phyloP scores from a whole-genome alignment of 2,888 invertebrate genomes.

The Melieria omissa region DNA sequence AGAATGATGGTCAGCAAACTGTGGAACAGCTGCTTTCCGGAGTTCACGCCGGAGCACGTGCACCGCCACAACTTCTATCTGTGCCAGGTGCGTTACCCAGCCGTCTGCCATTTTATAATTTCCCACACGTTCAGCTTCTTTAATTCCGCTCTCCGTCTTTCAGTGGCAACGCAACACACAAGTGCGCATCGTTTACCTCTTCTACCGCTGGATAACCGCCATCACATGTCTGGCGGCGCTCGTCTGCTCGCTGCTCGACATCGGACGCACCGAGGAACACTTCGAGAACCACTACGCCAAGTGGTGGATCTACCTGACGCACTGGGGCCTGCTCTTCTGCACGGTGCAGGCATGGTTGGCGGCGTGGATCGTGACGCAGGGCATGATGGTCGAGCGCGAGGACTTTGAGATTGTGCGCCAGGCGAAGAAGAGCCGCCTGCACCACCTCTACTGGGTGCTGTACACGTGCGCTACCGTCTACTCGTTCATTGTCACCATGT shows the following conservation, averaged over 20 bases:
- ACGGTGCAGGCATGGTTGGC: conserved; percentile 66
- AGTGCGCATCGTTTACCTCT: conserved; percentile 66
- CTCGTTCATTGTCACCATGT: conserved; percentile 66
- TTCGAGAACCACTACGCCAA: conserved; percentile 67
- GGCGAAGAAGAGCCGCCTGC: conserved; percentile 65
- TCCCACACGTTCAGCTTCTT: neutral
- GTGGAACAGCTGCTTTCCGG: conserved; percentile 67
- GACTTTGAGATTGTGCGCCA: conserved; percentile 66
- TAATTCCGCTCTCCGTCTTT: conserved; percentile 12
- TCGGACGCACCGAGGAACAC: conserved; percentile 66
- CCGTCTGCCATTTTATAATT: neutral
- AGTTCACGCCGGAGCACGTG: conserved; percentile 65
- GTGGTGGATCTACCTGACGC: conserved; percentile 68
- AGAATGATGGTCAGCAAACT: conserved; percentile 68
- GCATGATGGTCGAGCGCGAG: conserved; percentile 68
- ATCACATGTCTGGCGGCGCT: conserved; percentile 67
- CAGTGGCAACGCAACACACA: conserved; percentile 67
- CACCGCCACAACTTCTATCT: conserved; percentile 67
- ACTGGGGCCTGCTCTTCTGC: conserved; percentile 66
- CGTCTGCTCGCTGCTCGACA: conserved; percentile 66
- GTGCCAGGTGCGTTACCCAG: conserved; percentile 59
- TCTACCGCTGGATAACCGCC: conserved; percentile 67
- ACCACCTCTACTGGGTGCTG: conserved; percentile 66
- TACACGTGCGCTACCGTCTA: conserved; percentile 67
- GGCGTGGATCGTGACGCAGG: conserved; percentile 67